Evolutionary conservation across 2,797 vertebrate genomes (phyloP).

Genomic region (Pangasius larnaudii): DNA sequence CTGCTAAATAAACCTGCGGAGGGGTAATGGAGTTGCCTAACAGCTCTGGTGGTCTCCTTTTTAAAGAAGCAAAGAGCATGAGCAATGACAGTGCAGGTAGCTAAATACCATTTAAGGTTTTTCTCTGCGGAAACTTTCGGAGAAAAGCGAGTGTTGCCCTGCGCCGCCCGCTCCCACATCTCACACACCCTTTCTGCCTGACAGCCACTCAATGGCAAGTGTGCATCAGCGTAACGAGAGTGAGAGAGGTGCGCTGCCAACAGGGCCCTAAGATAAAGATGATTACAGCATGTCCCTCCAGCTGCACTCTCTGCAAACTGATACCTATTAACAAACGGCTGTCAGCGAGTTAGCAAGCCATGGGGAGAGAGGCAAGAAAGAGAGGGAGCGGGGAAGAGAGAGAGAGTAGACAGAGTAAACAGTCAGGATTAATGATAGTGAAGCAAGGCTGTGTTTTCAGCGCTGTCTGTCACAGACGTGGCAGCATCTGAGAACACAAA

Average conservation of each 20-base stretch:
- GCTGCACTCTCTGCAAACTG: slow-evolving; percentile 73
- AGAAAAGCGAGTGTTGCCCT: slow-evolving; percentile 78
- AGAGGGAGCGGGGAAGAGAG: slow-evolving; percentile 61
- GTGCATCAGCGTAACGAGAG: slow-evolving; percentile 76
- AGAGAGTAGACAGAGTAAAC: slow-evolving; percentile 69
- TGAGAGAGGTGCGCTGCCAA: slow-evolving; percentile 68
- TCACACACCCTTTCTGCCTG: slow-evolving; percentile 77
- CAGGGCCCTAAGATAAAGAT: slow-evolving; percentile 74
- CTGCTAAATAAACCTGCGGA: slow-evolving; percentile 71
- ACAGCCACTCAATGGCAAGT: slow-evolving; percentile 80
- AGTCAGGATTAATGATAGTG: slow-evolving; percentile 74
- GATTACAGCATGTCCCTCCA: slow-evolving; percentile 82
- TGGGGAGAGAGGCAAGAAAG: slow-evolving; percentile 60
- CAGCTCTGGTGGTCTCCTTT: slow-evolving; percentile 78
- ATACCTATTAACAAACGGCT: slow-evolving; percentile 78
- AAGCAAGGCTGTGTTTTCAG: slow-evolving; percentile 55
- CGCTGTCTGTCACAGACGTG: slow-evolving; percentile 60
- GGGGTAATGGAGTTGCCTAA: slow-evolving; percentile 74
- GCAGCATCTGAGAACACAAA: slow-evolving; percentile 51
- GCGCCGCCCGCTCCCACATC: slow-evolving; percentile 74
- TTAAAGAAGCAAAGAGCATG: slow-evolving; percentile 76
- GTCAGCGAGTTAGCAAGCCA: slow-evolving; percentile 77
- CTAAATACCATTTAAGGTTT: slow-evolving; percentile 83
- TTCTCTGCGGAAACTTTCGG: slow-evolving; percentile 79
- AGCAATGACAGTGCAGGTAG: slow-evolving; percentile 76